A percentile compares a stretch with the other conserved stretches of the same genome.
Conservation (phyloP, 2,888 invertebrate species). For the Drosophila affinis region DNA sequence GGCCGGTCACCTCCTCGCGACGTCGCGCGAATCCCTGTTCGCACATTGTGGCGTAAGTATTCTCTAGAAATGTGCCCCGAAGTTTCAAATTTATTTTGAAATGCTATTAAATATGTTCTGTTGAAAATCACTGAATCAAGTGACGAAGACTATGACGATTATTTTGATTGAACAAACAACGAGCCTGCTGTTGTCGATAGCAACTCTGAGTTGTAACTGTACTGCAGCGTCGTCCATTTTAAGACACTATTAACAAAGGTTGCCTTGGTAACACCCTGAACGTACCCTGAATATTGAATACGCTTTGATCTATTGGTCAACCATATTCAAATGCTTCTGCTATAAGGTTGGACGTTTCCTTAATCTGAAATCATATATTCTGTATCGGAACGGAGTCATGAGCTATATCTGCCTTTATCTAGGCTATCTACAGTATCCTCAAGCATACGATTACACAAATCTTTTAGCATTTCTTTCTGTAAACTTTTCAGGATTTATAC, state of each 20-base stretch:
- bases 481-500: too few relatives aligned
- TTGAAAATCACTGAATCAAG: constrained; percentile 13
- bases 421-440: too few relatives aligned
- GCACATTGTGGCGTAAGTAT: not conserved
- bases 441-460: too few relatives aligned
- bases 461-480: too few relatives aligned
- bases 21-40: not conserved
- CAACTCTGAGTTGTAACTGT: constrained; percentile 19
- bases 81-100: not conserved
- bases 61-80: not conserved
- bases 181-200: constrained; percentile 44
- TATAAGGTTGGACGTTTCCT: too few relatives aligned
- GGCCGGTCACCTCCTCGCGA: constrained; percentile 70
- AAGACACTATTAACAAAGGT: not conserved
- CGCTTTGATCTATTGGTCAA: too few relatives aligned
- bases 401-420: too few relatives aligned
- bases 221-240: not conserved
- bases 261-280: not conserved
- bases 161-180: constrained; percentile 67
- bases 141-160: constrained; percentile 43
- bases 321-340: too few relatives aligned
- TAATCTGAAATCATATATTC: too few relatives aligned
- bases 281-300: too few relatives aligned
- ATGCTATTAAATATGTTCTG: constrained; percentile 13
- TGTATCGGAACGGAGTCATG: too few relatives aligned